phyloP scores from a whole-genome alignment of 2,888 invertebrate genomes.

The Caenorhabditis drosophilae region DNA sequence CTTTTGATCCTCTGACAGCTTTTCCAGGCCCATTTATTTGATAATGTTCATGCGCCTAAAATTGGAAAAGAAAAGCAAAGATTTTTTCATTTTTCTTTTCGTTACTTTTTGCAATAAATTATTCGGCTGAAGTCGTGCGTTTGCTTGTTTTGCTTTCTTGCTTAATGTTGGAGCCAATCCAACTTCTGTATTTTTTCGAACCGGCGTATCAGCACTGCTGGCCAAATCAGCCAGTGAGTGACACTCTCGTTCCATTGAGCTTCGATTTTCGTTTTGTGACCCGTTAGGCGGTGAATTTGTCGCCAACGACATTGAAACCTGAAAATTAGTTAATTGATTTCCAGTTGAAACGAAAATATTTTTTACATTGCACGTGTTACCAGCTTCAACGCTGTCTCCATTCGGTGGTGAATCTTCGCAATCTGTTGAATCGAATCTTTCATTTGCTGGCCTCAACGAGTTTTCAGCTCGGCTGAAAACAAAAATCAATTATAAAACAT shows the following conservation, averaged over 20 bases:
- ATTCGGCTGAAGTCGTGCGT: conserved; percentile 55
- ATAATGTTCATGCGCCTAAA: conserved; percentile 60
- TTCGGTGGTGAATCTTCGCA: conserved; percentile 53
- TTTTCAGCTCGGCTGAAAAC: conserved; percentile 29
- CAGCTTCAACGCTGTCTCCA: conserved; percentile 42
- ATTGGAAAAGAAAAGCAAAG: background rate
- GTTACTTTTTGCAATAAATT: conserved; percentile 46
- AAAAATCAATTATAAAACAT: conserved; percentile 1
- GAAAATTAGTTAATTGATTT: background rate
- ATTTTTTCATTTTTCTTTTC: conserved; percentile 5
- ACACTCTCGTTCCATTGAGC: conserved; percentile 59
- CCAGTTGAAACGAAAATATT: background rate
- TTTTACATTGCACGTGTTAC: conserved; percentile 29
- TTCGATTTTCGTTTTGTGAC: conserved; percentile 29
- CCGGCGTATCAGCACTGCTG: conserved; percentile 41
- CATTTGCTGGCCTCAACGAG: conserved; percentile 26
- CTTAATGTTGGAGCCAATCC: conserved; percentile 40
- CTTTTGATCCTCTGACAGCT: conserved; percentile 66
- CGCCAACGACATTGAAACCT: conserved; percentile 31
- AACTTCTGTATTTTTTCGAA: conserved; percentile 55
- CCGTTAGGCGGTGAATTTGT: conserved; percentile 38
- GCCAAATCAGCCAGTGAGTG: conserved; percentile 61
- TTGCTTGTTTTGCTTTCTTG: conserved; percentile 42
- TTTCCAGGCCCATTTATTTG: conserved; percentile 63
- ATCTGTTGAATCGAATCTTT: conserved; percentile 47